phyloP scores from a whole-genome alignment of 2,797 vertebrate genomes.

The Tragopan temminckii region DNA sequence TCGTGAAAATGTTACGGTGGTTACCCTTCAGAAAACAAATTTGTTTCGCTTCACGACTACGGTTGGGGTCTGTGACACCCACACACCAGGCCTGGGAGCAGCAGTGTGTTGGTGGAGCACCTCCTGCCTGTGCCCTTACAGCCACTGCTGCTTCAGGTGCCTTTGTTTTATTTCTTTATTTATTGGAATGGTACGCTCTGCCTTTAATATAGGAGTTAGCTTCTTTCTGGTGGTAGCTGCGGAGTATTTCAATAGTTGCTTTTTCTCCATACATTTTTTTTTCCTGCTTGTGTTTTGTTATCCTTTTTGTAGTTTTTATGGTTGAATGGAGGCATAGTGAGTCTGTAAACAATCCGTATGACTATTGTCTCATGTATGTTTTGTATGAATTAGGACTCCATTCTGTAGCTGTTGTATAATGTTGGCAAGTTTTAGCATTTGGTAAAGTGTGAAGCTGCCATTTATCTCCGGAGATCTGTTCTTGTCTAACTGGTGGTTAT shows the following conservation, averaged over 20 bases:
- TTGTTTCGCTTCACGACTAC: background rate
- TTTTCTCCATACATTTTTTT: background rate
- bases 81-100: background rate
- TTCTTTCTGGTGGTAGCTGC: background rate
- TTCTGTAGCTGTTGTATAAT: background rate
- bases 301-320: background rate
- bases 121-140: background rate
- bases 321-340: background rate
- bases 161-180: background rate
- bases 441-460: background rate
- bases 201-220: background rate
- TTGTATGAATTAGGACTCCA: background rate
- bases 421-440: background rate
- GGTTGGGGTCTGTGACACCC: rapidly evolving
- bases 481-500: background rate
- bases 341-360: background rate
- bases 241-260: background rate
- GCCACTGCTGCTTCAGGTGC: background rate
- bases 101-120: background rate
- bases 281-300: background rate
- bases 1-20: rapidly evolving
- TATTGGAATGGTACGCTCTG: background rate
- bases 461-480: background rate
- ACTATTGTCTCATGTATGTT: background rate
- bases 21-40: background rate